Conservation (phyloP, 2,888 invertebrate species). For the Tiliacea citrago region DNA sequence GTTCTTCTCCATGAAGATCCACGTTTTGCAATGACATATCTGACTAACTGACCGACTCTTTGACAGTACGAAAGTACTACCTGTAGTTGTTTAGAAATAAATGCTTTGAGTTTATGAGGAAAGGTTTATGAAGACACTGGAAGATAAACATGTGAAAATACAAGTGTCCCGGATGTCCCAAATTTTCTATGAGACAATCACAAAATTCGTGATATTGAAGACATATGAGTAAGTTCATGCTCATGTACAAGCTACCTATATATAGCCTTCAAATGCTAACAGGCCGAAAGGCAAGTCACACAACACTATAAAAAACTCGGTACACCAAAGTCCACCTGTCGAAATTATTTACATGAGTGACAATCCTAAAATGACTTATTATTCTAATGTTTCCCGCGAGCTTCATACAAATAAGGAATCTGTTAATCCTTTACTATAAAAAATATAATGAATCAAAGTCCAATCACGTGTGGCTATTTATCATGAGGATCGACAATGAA, state of each 20-base stretch:
- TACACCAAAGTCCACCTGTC: neutral
- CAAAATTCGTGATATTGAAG: neutral
- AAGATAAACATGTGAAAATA: neutral
- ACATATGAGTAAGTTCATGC: neutral
- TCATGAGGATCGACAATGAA: constrained; percentile 32
- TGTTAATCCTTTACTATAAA: constrained; percentile 14
- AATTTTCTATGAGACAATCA: neutral
- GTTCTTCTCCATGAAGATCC: too few relatives aligned
- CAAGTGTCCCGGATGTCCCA: neutral
- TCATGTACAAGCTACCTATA: neutral
- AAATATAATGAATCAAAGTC: constrained; percentile 21
- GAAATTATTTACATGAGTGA: constrained; percentile 27
- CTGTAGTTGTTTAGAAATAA: too few relatives aligned
- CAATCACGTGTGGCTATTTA: constrained; percentile 39
- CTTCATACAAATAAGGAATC: constrained; percentile 9
- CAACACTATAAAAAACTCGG: neutral
- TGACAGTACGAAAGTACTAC: too few relatives aligned
- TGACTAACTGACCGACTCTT: too few relatives aligned
- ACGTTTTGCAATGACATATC: too few relatives aligned
- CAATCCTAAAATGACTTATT: constrained; percentile 15
- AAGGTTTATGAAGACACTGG: too few relatives aligned
- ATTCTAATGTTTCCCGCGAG: constrained; percentile 16
- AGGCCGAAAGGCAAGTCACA: neutral
- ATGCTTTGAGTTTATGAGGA: too few relatives aligned
- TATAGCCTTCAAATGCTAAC: neutral